Base-by-base conservation (phyloP, 2,113 vertebrate genomes). In the Uropsilus gracilis region DNA sequence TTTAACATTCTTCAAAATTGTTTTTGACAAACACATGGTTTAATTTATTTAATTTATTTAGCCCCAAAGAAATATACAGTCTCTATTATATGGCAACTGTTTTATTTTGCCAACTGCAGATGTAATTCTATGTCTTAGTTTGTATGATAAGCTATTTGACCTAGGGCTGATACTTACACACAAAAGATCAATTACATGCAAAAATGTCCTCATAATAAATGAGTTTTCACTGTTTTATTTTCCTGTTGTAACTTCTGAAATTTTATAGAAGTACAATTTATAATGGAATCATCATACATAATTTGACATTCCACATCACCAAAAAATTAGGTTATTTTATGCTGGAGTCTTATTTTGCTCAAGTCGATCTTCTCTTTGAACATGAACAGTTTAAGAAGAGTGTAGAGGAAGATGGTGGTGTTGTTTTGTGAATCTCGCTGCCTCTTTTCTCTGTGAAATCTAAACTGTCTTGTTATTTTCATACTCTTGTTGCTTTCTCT, bases 121-220 rank as follows among this genome's bases (percentile, higher is more conserved):
- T 9, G 0, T 24, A 86, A 30, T 18, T 1, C 0, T 50, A 1
- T 24, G 20, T 34, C 2, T 4, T 42, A 55, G 10, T 42, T 28
- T 1, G 3, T 44, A 26, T 3, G 10, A 61, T 61, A 61, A 61
- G 22, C 20, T 7, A 55, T 55, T 22, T 55, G 53, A 63, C 26
- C 66, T 8, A 71, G 26, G 82, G 0, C 0, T 30, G 2, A 3
- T n/a, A 1, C 1, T 32, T 53, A 28, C 2, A 0, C 4, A 89
- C 3, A 86, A 76, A 4, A 68, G 0, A 37, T 59, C 7, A 26
- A 20, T 66, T n/a, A 66, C 5, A 26, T 8, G 39, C 26, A 66
- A 34, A 85, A 69, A 59, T n/a, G 0, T 8, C 46, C 2, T 44
- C 14, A 63, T n/a, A 90, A 64, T 69, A 53, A 90, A 72, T 1